A percentile compares a stretch with the other conserved stretches of the same genome.
Conservation (phyloP, 64 coral and sea anemone genomes). For the Hydrozoanthus tunicans region DNA sequence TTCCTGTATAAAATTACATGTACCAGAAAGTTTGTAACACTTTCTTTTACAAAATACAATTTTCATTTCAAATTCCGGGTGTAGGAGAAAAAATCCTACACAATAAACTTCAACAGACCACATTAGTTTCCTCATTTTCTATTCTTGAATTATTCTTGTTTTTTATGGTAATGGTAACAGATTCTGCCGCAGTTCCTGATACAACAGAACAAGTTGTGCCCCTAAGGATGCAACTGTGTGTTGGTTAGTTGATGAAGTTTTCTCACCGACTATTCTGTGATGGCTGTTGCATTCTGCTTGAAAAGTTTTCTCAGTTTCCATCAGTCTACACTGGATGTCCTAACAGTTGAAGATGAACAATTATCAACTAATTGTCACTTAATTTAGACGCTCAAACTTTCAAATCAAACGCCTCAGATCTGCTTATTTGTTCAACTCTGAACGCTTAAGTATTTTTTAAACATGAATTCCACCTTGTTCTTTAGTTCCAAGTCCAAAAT, state of each 20-base stretch:
- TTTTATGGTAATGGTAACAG: conserved; percentile 18
- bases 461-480: too few species aligned
- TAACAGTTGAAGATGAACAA: background rate
- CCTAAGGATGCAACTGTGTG: background rate
- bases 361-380: background rate
- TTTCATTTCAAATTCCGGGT: too few species aligned
- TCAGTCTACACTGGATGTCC: background rate
- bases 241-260: background rate
- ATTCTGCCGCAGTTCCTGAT: conserved; percentile 6
- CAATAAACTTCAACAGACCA: too few species aligned
- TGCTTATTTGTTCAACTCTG: too few species aligned
- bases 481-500: too few species aligned
- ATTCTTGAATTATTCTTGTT: background rate
- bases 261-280: background rate
- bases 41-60: too few species aligned
- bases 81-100: too few species aligned
- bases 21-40: too few species aligned
- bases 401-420: background rate
- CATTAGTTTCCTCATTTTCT: too few species aligned
- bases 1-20: too few species aligned
- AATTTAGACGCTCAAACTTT: background rate
- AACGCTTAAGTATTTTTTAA: too few species aligned
- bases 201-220: background rate
- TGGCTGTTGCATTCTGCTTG: background rate
- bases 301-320: conserved; percentile 6